Percentiles rank a stretch among this genome's conserved stretches.
phyloP scores from a whole-genome alignment of 2,113 vertebrate genomes.

The Garra rufa region DNA sequence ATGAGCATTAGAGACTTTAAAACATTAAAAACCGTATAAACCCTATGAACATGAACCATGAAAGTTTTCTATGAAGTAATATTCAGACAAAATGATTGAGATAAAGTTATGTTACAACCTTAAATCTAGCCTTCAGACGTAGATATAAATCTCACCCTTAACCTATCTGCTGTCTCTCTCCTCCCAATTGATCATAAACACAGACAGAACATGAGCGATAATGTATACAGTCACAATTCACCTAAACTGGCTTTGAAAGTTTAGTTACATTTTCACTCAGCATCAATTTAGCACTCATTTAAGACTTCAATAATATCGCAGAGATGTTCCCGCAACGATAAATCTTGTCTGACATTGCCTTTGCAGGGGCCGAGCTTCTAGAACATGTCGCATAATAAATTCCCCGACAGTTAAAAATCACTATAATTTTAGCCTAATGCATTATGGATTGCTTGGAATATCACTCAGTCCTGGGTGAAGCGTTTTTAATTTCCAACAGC shows the following conservation, averaged over 20 bases:
- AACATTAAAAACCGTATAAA: neutral
- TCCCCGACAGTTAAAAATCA: constrained; percentile 99
- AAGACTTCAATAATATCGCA: constrained; percentile 89
- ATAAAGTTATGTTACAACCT: neutral
- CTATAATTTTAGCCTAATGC: constrained; percentile 99
- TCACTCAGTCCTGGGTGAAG: constrained; percentile 94
- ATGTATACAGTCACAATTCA: constrained; percentile 80
- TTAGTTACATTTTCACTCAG: constrained; percentile 84
- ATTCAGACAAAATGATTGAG: neutral
- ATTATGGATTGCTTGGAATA: constrained; percentile 99
- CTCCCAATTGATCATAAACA: constrained; percentile 47
- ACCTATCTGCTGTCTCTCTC: constrained; percentile 2
- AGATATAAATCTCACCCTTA: constrained; percentile 14
- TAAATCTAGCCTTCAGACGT: neutral
- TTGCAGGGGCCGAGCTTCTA: constrained; percentile 91
- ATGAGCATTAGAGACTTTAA: neutral
- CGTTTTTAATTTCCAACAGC: constrained; percentile 99
- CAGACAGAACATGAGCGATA: constrained; percentile 68
- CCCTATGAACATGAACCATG: too few species aligned
- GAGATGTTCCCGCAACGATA: constrained; percentile 84
- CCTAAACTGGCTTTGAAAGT: constrained; percentile 83
- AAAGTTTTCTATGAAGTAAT: neutral
- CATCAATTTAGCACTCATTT: constrained; percentile 88
- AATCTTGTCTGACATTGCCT: constrained; percentile 91
- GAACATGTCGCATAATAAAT: constrained; percentile 98